Base-by-base conservation (phyloP, 1,140 invertebrate genomes). In the Drosophila persimilis region DNA sequence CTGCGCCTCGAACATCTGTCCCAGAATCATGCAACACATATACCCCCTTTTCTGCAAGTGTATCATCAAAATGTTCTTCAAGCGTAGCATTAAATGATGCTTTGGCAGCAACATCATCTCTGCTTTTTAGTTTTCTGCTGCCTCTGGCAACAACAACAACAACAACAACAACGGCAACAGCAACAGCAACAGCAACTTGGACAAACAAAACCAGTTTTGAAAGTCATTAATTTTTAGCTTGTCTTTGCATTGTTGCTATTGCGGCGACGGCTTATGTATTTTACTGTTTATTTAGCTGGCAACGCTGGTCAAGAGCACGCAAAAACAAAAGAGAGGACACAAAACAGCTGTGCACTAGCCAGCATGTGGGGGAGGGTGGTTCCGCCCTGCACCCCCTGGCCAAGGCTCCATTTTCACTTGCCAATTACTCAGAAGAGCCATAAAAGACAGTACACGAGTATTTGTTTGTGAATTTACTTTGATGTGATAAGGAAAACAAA, bases 191-290 rank as follows among this genome's bases (percentile, higher is more conserved):
- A 69, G 50, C 39, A 58, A 72, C 35, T 13, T 39, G 46, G 54
- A 71, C 61, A 76, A 81, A 73, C 64, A 62, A 86, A 85, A 84
- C 81, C 80, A 70, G 80, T 85, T 85, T 39, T 86, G 77, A 84
- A 84, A 86, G 77, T 71, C 58, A 85, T 80, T 83, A 71, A 73
- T 75, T 74, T 74, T 75, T 75, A 75, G 65, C 74, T 71, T 67
- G 64, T 78, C 71, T 74, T 73, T 73, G 71, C 53, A 73, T 73
- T 74, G 73, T 60, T 77, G 62, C 62, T 71, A 77, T 80, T 67
- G 69, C 56, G 60, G 60, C 4, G 24, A 66, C 56, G 53, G 60
- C 46, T 50, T 74, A 74, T 64, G 55, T 62, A 64, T 67, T 73
- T 52, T 71, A 62, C 47, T 63, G 58, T 70, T 55, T 73, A 55